These are phyloP conservation scores for Verasper variegatus DNA, from an alignment of 2,113 vertebrate species.

Conservation along the genomic window DNA sequence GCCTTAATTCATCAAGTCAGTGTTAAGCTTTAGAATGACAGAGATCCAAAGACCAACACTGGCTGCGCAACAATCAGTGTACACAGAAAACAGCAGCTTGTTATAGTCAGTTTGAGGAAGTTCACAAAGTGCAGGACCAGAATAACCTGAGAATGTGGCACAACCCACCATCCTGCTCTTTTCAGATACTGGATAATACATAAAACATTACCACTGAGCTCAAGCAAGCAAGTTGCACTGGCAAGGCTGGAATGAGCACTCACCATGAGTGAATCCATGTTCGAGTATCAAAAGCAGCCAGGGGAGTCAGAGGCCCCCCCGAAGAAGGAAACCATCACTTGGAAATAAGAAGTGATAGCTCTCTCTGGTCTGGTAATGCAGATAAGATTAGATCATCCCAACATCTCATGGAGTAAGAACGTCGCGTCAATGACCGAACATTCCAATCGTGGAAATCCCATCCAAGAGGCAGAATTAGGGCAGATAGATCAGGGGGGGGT, in stretches of 20 bases:
- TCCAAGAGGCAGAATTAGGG: conserved; percentile 67
- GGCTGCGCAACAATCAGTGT: not conserved
- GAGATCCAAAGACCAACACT: not conserved
- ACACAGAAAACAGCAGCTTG: not conserved
- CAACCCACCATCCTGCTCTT: not conserved
- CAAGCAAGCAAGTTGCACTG: conserved; percentile 5
- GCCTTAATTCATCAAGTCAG: not conserved
- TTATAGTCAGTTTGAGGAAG: not conserved
- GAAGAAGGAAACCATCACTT: conserved; percentile 3
- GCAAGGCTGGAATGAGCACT: not conserved
- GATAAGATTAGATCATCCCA: conserved; percentile 8
- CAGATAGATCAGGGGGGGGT: conserved; percentile 19
- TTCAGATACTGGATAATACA: conserved; percentile 4
- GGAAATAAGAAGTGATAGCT: conserved; percentile 2
- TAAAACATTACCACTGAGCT: conserved; percentile 17
- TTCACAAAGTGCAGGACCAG: not conserved
- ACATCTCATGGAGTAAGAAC: conserved; percentile 27
- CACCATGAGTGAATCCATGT: conserved; percentile 39
- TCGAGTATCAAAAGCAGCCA: conserved; percentile 24
- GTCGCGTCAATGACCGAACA: conserved; percentile 42
- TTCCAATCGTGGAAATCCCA: conserved; percentile 51
- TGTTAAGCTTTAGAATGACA: not conserved
- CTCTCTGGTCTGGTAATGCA: conserved; percentile 17
- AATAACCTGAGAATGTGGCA: not conserved
- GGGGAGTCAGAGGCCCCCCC: conserved; percentile 17